phyloP scores from a whole-genome alignment of 2,797 vertebrate species.

The Eulemur rubriventer region DNA sequence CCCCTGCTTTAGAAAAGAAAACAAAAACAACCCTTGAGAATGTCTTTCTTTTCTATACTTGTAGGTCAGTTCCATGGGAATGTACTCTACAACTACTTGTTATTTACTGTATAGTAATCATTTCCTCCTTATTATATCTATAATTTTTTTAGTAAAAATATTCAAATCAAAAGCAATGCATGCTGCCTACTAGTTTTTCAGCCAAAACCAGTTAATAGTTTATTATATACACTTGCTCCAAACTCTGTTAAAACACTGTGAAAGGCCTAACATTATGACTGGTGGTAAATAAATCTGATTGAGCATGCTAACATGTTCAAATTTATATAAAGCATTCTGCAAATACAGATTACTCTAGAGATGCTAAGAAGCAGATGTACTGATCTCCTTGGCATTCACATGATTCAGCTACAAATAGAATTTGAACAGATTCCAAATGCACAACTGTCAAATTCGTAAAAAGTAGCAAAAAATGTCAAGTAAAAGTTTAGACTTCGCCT shows the following conservation, averaged over 20 bases:
- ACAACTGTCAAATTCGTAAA: constrained; percentile 68
- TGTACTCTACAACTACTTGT: background rate
- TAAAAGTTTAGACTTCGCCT: constrained; percentile 42
- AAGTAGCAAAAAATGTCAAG: constrained; percentile 61
- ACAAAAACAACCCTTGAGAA: background rate
- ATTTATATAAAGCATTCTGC: constrained; percentile 52
- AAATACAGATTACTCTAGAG: constrained; percentile 58
- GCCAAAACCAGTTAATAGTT: too few species aligned
- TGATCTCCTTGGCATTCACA: constrained; percentile 54
- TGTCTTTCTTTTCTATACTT: constrained; percentile 12
- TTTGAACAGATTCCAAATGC: constrained; percentile 64
- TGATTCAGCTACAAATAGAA: constrained; percentile 67
- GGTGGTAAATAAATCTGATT: constrained; percentile 42
- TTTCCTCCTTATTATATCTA: background rate
- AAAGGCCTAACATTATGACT: constrained; percentile 21
- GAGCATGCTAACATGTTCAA: constrained; percentile 37
- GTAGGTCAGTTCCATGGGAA: background rate
- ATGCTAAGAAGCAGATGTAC: constrained; percentile 60
- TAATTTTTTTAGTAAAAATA: background rate
- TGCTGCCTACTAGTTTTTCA: background rate
- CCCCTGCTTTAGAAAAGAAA: background rate
- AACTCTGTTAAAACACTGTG: background rate
- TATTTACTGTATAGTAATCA: constrained; percentile 40
- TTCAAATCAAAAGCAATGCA: constrained; percentile 32
- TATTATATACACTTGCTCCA: background rate